Evolutionary conservation across 2,113 vertebrate species (phyloP).

Genomic region (Rhinoptilus africanus): DNA sequence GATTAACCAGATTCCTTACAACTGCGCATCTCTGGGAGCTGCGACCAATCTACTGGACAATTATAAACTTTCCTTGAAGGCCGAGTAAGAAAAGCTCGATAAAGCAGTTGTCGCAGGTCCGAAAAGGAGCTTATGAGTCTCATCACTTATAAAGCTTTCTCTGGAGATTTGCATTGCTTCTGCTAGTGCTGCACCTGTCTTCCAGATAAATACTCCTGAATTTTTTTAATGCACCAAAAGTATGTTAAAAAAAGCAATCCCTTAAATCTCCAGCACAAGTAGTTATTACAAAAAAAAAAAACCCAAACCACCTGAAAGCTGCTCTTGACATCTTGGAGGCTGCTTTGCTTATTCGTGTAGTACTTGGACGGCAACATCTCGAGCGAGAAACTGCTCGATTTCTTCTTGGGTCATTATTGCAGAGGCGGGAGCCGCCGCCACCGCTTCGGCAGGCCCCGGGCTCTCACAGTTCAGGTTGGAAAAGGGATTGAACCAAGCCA

Average conservation of each 20-base stretch:
- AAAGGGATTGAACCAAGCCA: slow-evolving; percentile 89
- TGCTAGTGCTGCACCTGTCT: background rate
- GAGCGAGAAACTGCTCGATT: slow-evolving; percentile 46
- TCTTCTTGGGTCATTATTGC: slow-evolving; percentile 69
- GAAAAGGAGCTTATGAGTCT: background rate
- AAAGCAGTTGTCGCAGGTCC: background rate
- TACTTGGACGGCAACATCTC: slow-evolving; percentile 24
- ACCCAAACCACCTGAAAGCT: background rate
- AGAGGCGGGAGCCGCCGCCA: slow-evolving; percentile 5
- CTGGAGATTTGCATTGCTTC: slow-evolving; percentile 15
- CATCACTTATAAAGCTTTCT: background rate
- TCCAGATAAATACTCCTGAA: background rate
- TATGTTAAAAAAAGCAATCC: background rate
- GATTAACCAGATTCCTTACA: background rate
- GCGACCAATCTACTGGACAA: background rate
- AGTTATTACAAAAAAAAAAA: background rate
- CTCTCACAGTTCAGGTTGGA: slow-evolving; percentile 70
- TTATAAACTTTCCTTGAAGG: background rate
- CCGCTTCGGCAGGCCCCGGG: background rate
- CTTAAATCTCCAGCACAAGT: background rate
- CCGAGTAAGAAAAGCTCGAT: background rate
- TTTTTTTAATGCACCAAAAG: background rate
- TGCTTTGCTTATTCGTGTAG: background rate
- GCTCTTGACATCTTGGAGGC: background rate
- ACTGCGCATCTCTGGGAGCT: background rate